A percentile compares a stretch with the other conserved stretches of the same genome.
These are phyloP conservation scores for Grapholita molesta DNA, from an alignment of 1,140 invertebrate genomes.

Conservation along the genomic window DNA sequence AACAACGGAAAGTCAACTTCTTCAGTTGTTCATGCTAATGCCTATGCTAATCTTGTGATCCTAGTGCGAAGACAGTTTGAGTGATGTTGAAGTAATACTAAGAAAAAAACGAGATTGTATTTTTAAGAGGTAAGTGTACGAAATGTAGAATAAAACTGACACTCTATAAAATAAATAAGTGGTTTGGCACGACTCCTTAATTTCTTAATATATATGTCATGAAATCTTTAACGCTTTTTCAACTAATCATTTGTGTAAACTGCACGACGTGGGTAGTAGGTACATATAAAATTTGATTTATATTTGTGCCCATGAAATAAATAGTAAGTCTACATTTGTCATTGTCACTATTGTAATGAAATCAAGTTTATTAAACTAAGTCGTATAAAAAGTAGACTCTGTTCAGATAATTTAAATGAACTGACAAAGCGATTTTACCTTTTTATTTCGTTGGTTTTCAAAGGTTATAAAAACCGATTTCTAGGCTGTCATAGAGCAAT, in stretches of 20 bases:
- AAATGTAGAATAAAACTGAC: neutral
- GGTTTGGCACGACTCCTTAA: neutral
- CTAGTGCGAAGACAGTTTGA: constrained; percentile 12
- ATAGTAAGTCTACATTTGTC: neutral
- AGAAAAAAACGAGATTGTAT: neutral
- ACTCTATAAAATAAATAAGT: neutral
- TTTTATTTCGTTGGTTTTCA: constrained; percentile 10
- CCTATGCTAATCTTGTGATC: neutral
- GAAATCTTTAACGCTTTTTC: neutral
- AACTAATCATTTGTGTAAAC: neutral
- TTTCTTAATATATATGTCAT: neutral
- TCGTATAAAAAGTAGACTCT: neutral
- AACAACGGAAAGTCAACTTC: constrained; percentile 13
- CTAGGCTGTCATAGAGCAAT: neutral
- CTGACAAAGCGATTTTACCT: neutral
- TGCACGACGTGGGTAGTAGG: too few relatives aligned
- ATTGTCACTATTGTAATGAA: neutral
- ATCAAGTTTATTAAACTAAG: neutral
- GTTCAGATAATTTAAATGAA: neutral
- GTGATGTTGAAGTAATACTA: constrained; percentile 8
- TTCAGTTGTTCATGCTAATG: constrained; percentile 3
- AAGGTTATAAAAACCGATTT: neutral
- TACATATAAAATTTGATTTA: neutral
- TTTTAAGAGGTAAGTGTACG: neutral
- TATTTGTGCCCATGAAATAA: neutral